phyloP scores from a whole-genome alignment of 2,888 invertebrate genomes.

The Nymphalis polychloros region DNA sequence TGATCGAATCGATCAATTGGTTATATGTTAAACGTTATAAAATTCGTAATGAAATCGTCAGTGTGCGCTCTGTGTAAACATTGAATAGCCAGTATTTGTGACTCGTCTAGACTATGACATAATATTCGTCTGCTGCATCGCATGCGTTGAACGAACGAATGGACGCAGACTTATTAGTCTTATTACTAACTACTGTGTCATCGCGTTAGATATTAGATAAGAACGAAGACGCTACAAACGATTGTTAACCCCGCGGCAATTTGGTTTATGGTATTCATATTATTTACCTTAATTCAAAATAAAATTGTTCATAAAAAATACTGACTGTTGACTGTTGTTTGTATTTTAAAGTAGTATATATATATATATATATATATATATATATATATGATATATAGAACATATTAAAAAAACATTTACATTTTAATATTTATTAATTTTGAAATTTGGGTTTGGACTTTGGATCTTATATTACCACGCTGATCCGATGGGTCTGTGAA shows the following conservation, averaged over 20 bases:
- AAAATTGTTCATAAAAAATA: not conserved
- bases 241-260: slow-evolving; percentile 13
- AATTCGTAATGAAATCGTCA: not conserved
- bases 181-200: slow-evolving; percentile 18
- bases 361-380: no score
- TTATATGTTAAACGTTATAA: not conserved
- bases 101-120: slow-evolving; percentile 49
- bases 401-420: no score
- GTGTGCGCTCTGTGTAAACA: slow-evolving; percentile 13
- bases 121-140: slow-evolving; percentile 50
- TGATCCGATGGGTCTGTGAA: no score
- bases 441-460: no score
- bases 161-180: slow-evolving; percentile 17
- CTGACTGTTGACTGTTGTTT: not conserved
- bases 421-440: no score
- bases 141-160: slow-evolving; percentile 34
- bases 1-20: not conserved
- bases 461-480: no score
- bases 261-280: not conserved
- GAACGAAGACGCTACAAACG: slow-evolving; percentile 12
- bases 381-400: no score
- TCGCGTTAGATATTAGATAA: slow-evolving; percentile 20
- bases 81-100: slow-evolving; percentile 14
- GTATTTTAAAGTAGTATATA: no score
- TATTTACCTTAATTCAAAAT: not conserved